Conservation (phyloP, 2,888 invertebrate species). For the Acanthosepion esculentum region DNA sequence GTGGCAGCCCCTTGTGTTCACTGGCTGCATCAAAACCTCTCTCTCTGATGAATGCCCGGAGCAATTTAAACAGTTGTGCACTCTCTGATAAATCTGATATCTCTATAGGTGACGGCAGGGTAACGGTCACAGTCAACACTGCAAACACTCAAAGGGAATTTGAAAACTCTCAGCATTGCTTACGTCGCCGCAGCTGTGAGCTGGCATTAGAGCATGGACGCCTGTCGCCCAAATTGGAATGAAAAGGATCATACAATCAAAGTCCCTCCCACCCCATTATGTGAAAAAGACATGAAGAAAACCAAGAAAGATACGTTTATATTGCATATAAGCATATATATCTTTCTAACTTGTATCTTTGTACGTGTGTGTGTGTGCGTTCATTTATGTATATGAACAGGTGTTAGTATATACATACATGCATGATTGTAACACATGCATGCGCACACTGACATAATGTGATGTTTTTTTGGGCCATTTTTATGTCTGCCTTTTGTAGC, state of each 20-base stretch:
- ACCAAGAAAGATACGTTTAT: not conserved
- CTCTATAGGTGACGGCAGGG: not conserved
- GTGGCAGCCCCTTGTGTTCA: constrained; percentile 57
- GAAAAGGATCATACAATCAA: not conserved
- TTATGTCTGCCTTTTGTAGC: not conserved
- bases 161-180: constrained; percentile 43
- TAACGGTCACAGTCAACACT: constrained; percentile 49
- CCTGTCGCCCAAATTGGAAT: constrained; percentile 56
- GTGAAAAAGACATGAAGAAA: not conserved
- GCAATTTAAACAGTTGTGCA: constrained; percentile 42
- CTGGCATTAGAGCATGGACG: constrained; percentile 64
- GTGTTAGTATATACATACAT: not conserved
- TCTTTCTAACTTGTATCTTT: not conserved
- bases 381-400: not conserved
- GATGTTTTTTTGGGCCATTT: not conserved
- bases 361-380: not conserved
- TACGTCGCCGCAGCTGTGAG: constrained; percentile 64
- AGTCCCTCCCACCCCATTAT: not conserved
- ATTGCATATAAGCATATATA: not conserved
- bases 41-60: constrained; percentile 36
- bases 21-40: constrained; percentile 42
- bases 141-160: constrained; percentile 49
- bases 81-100: not conserved
- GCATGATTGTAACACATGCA: not conserved
- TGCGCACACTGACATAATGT: not conserved